Base-by-base conservation (phyloP, 1,140 invertebrate species). In the Drosophila virilis region DNA sequence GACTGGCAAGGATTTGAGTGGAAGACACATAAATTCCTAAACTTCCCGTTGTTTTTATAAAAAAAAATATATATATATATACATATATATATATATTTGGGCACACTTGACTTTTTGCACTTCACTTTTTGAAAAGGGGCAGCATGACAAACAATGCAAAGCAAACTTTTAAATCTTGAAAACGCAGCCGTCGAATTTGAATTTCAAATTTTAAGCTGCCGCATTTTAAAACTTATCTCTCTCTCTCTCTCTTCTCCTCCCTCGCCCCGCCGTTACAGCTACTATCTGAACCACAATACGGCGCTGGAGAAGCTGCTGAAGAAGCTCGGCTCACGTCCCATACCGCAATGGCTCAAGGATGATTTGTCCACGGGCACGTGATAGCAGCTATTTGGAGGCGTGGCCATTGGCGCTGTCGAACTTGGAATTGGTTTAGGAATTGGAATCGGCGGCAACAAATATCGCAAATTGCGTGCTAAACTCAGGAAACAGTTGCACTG, bases 291-390 rank as follows among this genome's bases (percentile, higher is more conserved):
- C 70, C 97, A 98, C 92, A 99, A 99, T 92, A 97, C 97, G 42
- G 97, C 97, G 28, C 93, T 99, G 76, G 97, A 98, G 38, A 99
- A 99, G 92, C 93, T 99, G 50, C 93, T 99, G 40, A 96, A 97
- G 86, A 94, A 97, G 77, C 94, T 98, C 67, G 96, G 97, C 64
- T 95, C 95, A 58, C 94, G 96, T 33, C 95, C 95, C 54, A 96
- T 98, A 74, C 98, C 98, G 9, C 95, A 96, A 86, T 99, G 98
- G 98, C 93, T 99, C 62, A 97, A 98, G 93, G 96, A 98, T 79
- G 98, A 98, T 91, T 94, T 99, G 35, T 94, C 93, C 32, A 92
- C 91, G 78, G 83, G 80, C 58, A 92, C 91, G 85, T 92, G 91
- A 92, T 92, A 85, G 74, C 84, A 90, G 74, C 85, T 89, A 42